A percentile compares a stretch with the other conserved stretches of the same genome.
Evolutionary conservation across 1,140 invertebrate species (phyloP).

Genomic region (Eumaeus atala): DNA sequence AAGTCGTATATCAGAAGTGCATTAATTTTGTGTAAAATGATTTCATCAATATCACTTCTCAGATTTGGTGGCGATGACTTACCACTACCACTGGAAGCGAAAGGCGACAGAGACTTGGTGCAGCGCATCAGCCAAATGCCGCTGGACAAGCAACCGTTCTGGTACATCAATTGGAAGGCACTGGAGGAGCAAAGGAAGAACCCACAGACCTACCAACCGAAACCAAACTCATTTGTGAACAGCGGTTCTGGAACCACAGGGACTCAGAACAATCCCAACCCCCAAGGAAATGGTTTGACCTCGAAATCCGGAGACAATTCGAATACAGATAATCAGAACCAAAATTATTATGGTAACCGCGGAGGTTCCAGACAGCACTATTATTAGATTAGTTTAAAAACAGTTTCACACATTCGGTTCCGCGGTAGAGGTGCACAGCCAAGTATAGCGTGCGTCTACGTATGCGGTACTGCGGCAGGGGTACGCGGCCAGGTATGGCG

Average conservation of each 20-base stretch:
- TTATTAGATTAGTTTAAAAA: background rate
- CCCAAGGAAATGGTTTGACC: slow-evolving; percentile 8
- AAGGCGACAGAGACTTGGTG: slow-evolving; percentile 61
- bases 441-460: too few species aligned
- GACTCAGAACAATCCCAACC: background rate
- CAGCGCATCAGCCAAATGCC: slow-evolving; percentile 57
- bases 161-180: slow-evolving; percentile 61
- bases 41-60: slow-evolving; percentile 16
- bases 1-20: too few species aligned
- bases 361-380: background rate
- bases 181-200: slow-evolving; percentile 35
- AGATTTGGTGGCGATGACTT: slow-evolving; percentile 35
- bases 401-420: background rate
- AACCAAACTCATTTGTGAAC: slow-evolving; percentile 36
- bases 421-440: too few species aligned
- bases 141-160: slow-evolving; percentile 70
- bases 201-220: slow-evolving; percentile 34
- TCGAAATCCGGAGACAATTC: slow-evolving; percentile 19
- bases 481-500: too few species aligned
- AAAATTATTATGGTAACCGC: background rate
- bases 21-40: too few species aligned
- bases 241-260: background rate
- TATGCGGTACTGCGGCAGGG: background rate
- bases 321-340: background rate
- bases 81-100: slow-evolving; percentile 50